phyloP scores from a whole-genome alignment of 2,797 vertebrate species.

The Macropus fuliginosus region DNA sequence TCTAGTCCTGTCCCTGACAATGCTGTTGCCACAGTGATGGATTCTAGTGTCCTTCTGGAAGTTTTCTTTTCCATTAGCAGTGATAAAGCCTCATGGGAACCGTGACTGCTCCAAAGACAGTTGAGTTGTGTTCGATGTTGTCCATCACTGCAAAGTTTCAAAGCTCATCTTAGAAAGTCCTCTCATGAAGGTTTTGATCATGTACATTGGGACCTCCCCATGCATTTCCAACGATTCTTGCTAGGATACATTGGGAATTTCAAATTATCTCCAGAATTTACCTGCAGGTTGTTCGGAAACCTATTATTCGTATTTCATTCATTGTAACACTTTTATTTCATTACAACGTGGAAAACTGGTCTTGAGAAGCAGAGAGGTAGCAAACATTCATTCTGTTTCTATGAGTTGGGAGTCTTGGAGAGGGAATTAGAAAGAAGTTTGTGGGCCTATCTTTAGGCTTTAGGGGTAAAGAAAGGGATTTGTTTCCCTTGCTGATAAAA shows the following conservation, averaged over 20 bases:
- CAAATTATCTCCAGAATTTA: neutral
- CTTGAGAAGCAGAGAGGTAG: neutral
- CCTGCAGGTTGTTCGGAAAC: neutral
- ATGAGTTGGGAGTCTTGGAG: neutral
- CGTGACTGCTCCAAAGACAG: neutral
- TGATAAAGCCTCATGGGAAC: neutral
- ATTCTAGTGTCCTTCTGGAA: neutral
- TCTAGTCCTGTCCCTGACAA: constrained; percentile 11
- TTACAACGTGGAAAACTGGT: neutral
- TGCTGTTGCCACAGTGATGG: constrained; percentile 9
- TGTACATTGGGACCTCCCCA: neutral
- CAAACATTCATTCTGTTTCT: neutral
- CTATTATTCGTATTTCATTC: constrained; percentile 5
- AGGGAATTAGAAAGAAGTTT: neutral
- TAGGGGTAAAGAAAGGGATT: neutral
- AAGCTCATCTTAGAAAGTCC: neutral
- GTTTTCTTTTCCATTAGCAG: constrained; percentile 9
- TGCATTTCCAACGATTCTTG: neutral
- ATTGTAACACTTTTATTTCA: neutral
- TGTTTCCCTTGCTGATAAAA: constrained; percentile 12
- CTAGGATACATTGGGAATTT: neutral
- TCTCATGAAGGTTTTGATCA: neutral
- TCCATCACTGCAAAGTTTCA: neutral
- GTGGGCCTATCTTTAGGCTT: neutral
- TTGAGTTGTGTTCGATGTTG: neutral